A percentile compares a stretch with the other conserved stretches of the same genome.
phyloP scores from a whole-genome alignment of 2,113 vertebrate species.

The Gambusia holbrooki region DNA sequence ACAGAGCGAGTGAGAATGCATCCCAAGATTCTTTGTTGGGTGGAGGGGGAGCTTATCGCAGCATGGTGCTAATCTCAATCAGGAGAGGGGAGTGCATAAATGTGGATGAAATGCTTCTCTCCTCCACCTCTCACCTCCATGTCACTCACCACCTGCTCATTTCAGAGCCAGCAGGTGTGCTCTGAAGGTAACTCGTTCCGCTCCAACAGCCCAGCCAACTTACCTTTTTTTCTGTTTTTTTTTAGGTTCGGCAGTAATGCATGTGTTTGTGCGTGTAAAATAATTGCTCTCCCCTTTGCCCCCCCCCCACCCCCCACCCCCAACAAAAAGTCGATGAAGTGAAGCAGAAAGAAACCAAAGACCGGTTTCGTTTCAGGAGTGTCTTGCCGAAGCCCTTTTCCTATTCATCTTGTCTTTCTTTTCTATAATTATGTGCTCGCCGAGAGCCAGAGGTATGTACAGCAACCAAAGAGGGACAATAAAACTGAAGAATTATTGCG shows the following conservation, averaged over 20 bases:
- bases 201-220: slow-evolving; percentile 27
- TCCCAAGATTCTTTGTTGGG: neutral
- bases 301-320: too few relatives aligned
- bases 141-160: slow-evolving; percentile 80
- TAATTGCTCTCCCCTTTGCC: neutral
- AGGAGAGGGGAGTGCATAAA: slow-evolving; percentile 32
- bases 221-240: too few relatives aligned
- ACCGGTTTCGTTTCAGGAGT: slow-evolving; percentile 62
- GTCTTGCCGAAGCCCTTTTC: slow-evolving; percentile 54
- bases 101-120: slow-evolving; percentile 21
- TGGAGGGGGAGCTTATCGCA: neutral
- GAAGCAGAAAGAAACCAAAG: slow-evolving; percentile 42
- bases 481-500: slow-evolving; percentile 30
- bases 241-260: slow-evolving; percentile 20
- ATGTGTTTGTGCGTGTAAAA: slow-evolving; percentile 20
- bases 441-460: slow-evolving; percentile 50
- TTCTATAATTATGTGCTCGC: slow-evolving; percentile 56
- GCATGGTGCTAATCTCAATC: slow-evolving; percentile 31
- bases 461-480: slow-evolving; percentile 10
- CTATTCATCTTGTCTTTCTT: slow-evolving; percentile 36
- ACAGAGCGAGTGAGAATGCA: too few relatives aligned
- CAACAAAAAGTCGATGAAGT: slow-evolving; percentile 36
- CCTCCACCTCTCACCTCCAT: slow-evolving; percentile 38
- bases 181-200: slow-evolving; percentile 35
- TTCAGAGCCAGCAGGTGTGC: slow-evolving; percentile 71